Evolutionary conservation across 2,888 invertebrate genomes (phyloP).

Genomic region (Trisateles emortualis): DNA sequence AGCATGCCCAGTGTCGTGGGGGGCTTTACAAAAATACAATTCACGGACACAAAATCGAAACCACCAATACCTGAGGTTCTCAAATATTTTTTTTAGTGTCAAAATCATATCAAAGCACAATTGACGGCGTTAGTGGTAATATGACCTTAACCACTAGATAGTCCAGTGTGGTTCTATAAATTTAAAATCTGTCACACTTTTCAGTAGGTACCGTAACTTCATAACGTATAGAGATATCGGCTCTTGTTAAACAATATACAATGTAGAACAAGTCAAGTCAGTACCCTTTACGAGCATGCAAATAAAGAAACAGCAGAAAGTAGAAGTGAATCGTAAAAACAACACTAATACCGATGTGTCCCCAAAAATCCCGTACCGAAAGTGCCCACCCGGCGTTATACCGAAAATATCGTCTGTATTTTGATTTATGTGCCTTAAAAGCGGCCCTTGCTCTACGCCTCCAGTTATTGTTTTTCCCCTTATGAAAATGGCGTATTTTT

Average conservation of each 20-base stretch:
- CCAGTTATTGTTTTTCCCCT: slow-evolving; percentile 83
- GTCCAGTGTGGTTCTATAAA: too few relatives aligned
- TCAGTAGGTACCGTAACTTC: too few relatives aligned
- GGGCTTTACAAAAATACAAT: too few relatives aligned
- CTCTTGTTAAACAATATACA: slow-evolving; percentile 6
- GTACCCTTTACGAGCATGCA: slow-evolving; percentile 61
- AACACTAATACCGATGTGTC: slow-evolving; percentile 80
- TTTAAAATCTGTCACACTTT: too few relatives aligned
- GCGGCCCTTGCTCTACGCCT: slow-evolving; percentile 77
- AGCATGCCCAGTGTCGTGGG: too few relatives aligned
- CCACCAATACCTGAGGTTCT: too few relatives aligned
- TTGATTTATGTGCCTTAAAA: slow-evolving; percentile 85
- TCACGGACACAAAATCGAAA: too few relatives aligned
- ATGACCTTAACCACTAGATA: too few relatives aligned
- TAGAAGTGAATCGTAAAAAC: slow-evolving; percentile 80
- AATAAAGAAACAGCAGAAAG: slow-evolving; percentile 74
- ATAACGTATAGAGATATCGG: not conserved
- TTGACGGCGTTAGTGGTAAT: too few relatives aligned
- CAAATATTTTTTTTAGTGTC: too few relatives aligned
- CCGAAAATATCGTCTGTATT: slow-evolving; percentile 80
- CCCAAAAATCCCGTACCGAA: slow-evolving; percentile 72
- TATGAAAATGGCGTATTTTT: slow-evolving; percentile 81
- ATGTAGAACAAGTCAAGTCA: slow-evolving; percentile 54
- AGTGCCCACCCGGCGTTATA: slow-evolving; percentile 71
- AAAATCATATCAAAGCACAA: too few relatives aligned